Evolutionary conservation across 2,888 invertebrate species (phyloP).

Genomic region (Latrodectus elegans): DNA sequence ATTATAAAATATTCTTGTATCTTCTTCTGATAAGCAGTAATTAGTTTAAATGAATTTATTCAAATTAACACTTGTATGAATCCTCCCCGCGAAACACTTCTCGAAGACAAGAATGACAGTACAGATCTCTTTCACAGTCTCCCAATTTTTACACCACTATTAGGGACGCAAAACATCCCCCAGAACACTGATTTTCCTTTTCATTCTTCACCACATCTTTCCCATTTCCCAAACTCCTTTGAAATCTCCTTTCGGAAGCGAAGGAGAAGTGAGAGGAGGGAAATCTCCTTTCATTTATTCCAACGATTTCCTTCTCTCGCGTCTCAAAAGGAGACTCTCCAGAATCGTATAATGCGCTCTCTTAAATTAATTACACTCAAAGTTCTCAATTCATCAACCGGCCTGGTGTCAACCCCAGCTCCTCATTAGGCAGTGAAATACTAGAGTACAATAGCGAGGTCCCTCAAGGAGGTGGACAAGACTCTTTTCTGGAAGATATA

Average conservation of each 20-base stretch:
- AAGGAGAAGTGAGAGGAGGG: constrained; percentile 16
- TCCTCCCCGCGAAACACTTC: no score
- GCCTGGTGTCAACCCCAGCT: constrained; percentile 32
- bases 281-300: constrained; percentile 35
- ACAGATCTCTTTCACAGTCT: neutral
- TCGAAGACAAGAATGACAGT: no score
- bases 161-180: neutral
- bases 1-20: no score
- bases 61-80: no score
- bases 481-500: neutral
- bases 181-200: no score
- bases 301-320: constrained; percentile 11
- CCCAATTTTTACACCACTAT: neutral
- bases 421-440: constrained; percentile 47
- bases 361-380: constrained; percentile 63
- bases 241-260: neutral
- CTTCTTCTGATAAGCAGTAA: no score
- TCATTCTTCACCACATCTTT: neutral
- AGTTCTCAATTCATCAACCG: constrained; percentile 57
- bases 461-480: neutral
- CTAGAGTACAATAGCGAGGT: constrained; percentile 33
- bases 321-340: constrained; percentile 20
- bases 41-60: no score
- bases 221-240: neutral
- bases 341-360: constrained; percentile 33